Evolutionary conservation across 2,888 invertebrate species (phyloP), one percentile per base, ranked within the genome.

Genomic region (Drosophila colorata): DNA sequence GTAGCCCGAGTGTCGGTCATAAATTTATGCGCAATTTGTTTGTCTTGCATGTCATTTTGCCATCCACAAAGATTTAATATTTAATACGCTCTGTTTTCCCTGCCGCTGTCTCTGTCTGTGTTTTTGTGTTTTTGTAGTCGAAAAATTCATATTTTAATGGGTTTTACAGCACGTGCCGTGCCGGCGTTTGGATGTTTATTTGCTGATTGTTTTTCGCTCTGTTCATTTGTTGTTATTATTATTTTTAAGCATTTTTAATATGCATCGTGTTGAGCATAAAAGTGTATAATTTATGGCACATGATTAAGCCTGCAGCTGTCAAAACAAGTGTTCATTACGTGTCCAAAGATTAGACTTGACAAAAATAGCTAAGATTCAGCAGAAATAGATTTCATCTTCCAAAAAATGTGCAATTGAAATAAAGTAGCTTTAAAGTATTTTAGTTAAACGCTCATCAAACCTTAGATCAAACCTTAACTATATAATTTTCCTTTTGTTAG

Each of bases 111-210:
- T 56, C 7, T 33, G 7, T 52, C 13, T 23, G 5, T 64, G 41
- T 55, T 40, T 55, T 63, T 55, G 53, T 58, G 35, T 20, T 73
- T 65, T 59, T 63, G 65, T 61, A 40, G 65, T 57, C 59, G 47
- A 43, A 65, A 77, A 68, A 74, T 68, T 18, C 47, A 73, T 66
- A 80, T 86, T 86, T 84, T 76, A 83, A 84, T 84, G 78, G 87
- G 72, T 70, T 82, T 84, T 86, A 80, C 83, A 83, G 87, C 83
- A 84, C 83, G 83, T 82, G 82, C 84, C 80, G 58, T 57, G n/a
- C 76, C 78, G 55, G 58, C 16, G 46, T 46, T 41, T 16, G 46
- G 53, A 68, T 85, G 65, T 70, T 77, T 67, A 69, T 75, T 78
- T 74, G 67, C 69, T 65, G 67, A 74, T 79, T 75, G 71, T 63